A percentile compares a stretch with the other conserved stretches of the same genome.
Evolutionary conservation across 2,113 vertebrate species (phyloP).

Genomic region (Chaenogobius annularis): DNA sequence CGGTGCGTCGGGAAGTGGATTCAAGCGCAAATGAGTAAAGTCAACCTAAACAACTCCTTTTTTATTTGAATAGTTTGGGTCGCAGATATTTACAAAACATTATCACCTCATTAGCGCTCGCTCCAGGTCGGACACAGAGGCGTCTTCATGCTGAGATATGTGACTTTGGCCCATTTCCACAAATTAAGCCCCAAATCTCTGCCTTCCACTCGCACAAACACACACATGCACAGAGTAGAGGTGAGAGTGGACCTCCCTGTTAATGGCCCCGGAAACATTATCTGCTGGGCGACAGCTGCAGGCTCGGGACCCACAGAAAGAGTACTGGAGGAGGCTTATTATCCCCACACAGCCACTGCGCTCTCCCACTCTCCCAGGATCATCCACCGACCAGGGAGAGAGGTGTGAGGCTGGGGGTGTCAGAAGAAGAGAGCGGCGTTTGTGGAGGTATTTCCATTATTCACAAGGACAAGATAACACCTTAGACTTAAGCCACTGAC

Average conservation of each 20-base stretch:
- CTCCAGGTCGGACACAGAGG: constrained; percentile 61
- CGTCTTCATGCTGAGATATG: constrained; percentile 64
- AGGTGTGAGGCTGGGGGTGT: background rate
- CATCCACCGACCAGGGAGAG: background rate
- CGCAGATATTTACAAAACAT: constrained; percentile 37
- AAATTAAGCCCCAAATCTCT: constrained; percentile 63
- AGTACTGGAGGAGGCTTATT: constrained; percentile 69
- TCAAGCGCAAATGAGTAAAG: background rate
- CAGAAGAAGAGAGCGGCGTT: too few relatives aligned
- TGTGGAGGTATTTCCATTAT: too few relatives aligned
- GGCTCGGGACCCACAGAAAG: constrained; percentile 64
- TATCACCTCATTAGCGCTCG: constrained; percentile 51
- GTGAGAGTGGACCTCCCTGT: constrained; percentile 49
- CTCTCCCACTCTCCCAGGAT: background rate
- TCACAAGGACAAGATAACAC: too few relatives aligned
- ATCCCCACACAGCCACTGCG: constrained; percentile 42
- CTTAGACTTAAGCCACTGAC: too few relatives aligned
- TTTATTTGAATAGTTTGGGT: background rate
- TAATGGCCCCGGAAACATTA: constrained; percentile 75
- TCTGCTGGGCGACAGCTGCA: constrained; percentile 75
- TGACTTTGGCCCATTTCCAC: constrained; percentile 68
- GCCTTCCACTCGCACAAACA: constrained; percentile 33
- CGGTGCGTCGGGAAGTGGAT: too few relatives aligned
- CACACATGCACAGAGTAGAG: constrained; percentile 22
- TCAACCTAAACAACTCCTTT: background rate